These are phyloP conservation scores for Eupristina koningsbergeri DNA, from an alignment of 1,140 invertebrate species.

Conservation along the genomic window DNA sequence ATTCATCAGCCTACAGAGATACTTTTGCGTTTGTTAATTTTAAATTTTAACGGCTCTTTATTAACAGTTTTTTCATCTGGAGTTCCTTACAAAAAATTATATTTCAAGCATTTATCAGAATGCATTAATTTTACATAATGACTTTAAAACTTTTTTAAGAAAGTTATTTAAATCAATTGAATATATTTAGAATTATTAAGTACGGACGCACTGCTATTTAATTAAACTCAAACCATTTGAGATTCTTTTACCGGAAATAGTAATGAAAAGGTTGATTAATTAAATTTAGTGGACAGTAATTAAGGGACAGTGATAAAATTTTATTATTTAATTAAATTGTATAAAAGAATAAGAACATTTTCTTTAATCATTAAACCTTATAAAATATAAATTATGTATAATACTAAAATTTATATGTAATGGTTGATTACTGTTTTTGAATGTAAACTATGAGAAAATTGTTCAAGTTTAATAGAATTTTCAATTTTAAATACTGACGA, in stretches of 20 bases:
- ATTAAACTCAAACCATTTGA: neutral
- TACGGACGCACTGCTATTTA: neutral
- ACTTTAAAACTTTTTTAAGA: neutral
- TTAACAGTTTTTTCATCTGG: neutral
- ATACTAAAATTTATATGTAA: too few relatives aligned
- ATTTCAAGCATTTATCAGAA: neutral
- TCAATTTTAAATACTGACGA: too few relatives aligned
- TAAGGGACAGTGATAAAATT: neutral
- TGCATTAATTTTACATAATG: neutral
- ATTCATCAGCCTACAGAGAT: neutral
- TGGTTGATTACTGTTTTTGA: too few relatives aligned
- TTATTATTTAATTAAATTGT: neutral
- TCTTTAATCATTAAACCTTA: neutral
- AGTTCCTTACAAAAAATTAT: neutral
- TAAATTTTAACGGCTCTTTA: neutral
- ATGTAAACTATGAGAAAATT: too few relatives aligned
- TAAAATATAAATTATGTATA: too few relatives aligned
- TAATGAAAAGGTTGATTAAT: neutral
- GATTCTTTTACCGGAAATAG: neutral
- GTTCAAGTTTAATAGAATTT: too few relatives aligned
- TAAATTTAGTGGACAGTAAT: neutral
- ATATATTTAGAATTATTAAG: neutral
- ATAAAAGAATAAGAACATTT: neutral
- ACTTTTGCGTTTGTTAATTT: neutral
- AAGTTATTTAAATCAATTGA: neutral